phyloP scores from a whole-genome alignment of 2,113 vertebrate species.

The Numida meleagris region DNA sequence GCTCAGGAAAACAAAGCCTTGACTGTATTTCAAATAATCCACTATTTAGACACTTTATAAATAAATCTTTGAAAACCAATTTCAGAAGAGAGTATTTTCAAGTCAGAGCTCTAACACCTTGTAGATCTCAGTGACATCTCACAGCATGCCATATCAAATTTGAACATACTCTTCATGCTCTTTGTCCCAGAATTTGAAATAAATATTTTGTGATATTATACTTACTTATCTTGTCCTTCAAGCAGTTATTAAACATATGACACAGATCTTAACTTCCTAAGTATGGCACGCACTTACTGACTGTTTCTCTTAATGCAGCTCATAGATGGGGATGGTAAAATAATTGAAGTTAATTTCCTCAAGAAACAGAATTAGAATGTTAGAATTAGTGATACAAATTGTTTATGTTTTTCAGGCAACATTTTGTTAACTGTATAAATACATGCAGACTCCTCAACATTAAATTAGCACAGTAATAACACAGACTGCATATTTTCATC shows the following conservation, averaged over 20 bases:
- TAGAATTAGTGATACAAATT: not conserved
- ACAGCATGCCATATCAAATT: not conserved
- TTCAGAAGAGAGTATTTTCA: slow-evolving; percentile 13
- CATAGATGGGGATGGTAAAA: not conserved
- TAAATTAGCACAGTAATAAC: slow-evolving; percentile 31
- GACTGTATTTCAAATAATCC: slow-evolving; percentile 28
- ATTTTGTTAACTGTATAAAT: slow-evolving; percentile 40
- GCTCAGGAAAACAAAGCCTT: slow-evolving; percentile 35
- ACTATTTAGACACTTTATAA: not conserved
- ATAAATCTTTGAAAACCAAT: not conserved
- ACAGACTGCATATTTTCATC: slow-evolving; percentile 30
- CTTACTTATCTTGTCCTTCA: not conserved
- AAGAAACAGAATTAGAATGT: slow-evolving; percentile 21
- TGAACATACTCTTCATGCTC: not conserved
- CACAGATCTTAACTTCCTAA: not conserved
- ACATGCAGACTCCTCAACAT: slow-evolving; percentile 4
- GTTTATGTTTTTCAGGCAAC: slow-evolving; percentile 12
- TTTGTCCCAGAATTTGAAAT: not conserved
- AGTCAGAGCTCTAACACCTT: not conserved
- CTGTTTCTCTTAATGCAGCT: not conserved
- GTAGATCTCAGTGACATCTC: not conserved
- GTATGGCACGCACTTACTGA: not conserved
- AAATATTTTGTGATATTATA: not conserved
- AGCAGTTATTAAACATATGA: not conserved
- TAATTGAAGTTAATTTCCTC: slow-evolving; percentile 22